phyloP scores from a whole-genome alignment of 1,140 invertebrate species.

The Drosophila bocki region DNA sequence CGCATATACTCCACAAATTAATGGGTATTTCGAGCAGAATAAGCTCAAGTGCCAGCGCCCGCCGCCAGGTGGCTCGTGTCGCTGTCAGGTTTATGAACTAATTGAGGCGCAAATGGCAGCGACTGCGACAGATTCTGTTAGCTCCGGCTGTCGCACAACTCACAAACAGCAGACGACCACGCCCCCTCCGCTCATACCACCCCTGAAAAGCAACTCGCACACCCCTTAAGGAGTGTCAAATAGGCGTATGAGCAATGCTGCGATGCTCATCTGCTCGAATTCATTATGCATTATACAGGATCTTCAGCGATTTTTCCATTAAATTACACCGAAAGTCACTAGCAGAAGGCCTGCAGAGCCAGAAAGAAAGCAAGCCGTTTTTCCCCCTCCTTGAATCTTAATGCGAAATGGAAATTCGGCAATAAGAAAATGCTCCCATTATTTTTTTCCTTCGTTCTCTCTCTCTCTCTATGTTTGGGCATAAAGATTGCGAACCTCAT shows the following conservation, averaged over 20 bases:
- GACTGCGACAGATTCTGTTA: slow-evolving; percentile 15
- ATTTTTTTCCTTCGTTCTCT: neutral
- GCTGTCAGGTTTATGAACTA: slow-evolving; percentile 50
- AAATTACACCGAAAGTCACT: slow-evolving; percentile 71
- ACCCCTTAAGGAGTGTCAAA: slow-evolving; percentile 54
- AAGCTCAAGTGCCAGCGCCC: neutral
- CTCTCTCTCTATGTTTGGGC: neutral
- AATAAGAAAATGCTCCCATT: slow-evolving; percentile 23
- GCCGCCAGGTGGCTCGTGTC: slow-evolving; percentile 55
- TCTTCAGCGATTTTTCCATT: slow-evolving; percentile 73
- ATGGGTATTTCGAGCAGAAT: neutral
- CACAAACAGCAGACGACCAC: slow-evolving; percentile 44
- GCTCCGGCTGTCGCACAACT: slow-evolving; percentile 42
- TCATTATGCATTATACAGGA: slow-evolving; percentile 76
- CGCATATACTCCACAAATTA: neutral
- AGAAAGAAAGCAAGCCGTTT: neutral
- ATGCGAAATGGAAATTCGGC: slow-evolving; percentile 51
- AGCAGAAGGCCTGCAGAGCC: slow-evolving; percentile 17
- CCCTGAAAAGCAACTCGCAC: neutral
- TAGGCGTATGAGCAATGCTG: slow-evolving; percentile 67
- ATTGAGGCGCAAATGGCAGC: slow-evolving; percentile 56
- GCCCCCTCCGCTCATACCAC: neutral
- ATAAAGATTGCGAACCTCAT: slow-evolving; percentile 34
- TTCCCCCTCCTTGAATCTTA: neutral
- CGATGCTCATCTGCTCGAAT: slow-evolving; percentile 59